These are phyloP conservation scores for Hydractinia echinata DNA, from an alignment of 30 jellyfish, hydroid and myxozoan genomes.

Conservation along the genomic window DNA sequence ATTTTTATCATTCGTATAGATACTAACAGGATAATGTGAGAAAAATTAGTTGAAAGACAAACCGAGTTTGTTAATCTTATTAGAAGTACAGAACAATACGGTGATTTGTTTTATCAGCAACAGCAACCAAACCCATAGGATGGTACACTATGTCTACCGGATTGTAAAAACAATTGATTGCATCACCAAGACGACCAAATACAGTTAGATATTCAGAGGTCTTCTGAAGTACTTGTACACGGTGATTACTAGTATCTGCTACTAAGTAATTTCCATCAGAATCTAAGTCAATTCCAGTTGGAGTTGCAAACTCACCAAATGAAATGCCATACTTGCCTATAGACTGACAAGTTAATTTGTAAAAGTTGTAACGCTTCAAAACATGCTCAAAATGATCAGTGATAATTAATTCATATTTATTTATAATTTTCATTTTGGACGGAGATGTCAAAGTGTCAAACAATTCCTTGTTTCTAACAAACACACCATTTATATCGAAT, in stretches of 20 bases:
- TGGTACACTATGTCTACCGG: conserved; percentile 57
- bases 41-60: not conserved
- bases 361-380: not conserved
- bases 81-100: conserved; percentile 39
- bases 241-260: conserved; percentile 55
- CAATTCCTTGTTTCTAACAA: not conserved
- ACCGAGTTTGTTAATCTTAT: not conserved
- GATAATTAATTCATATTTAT: not conserved
- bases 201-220: conserved; percentile 28
- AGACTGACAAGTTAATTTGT: not conserved
- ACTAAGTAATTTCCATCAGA: conserved; percentile 32
- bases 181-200: conserved; percentile 53
- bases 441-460: not conserved
- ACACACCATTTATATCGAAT: not conserved
- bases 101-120: conserved; percentile 50
- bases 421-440: not conserved
- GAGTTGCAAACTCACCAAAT: conserved; percentile 47
- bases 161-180: conserved; percentile 52
- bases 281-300: conserved; percentile 40
- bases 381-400: not conserved
- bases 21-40: too few relatives aligned
- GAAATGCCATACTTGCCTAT: conserved; percentile 57
- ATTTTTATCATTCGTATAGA: too few relatives aligned
- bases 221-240: conserved; percentile 46
- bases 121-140: conserved; percentile 53